Evolutionary conservation across 1,140 invertebrate genomes (phyloP).

Genomic region (Cherax destructor): DNA sequence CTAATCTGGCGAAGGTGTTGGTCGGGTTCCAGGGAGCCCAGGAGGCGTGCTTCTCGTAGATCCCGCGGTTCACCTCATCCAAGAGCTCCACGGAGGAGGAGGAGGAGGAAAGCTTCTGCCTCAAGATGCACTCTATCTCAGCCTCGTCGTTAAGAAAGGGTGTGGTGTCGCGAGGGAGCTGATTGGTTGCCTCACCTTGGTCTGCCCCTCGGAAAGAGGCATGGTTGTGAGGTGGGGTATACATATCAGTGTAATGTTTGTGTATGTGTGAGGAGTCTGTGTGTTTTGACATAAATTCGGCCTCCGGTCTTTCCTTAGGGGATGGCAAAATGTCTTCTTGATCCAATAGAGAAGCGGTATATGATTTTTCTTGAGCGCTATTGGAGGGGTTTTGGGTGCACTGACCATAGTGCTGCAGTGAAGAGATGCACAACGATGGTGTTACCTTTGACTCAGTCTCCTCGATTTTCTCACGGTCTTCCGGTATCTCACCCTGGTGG

Average conservation of each 20-base stretch:
- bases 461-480: neutral
- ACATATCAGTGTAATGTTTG: too few relatives aligned
- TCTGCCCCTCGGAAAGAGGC: too few relatives aligned
- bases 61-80: conserved; percentile 6
- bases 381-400: neutral
- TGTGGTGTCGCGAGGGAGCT: neutral
- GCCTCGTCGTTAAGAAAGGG: neutral
- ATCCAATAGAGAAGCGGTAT: too few relatives aligned
- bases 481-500: neutral
- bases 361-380: too few relatives aligned
- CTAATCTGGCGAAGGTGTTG: neutral
- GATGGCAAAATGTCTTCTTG: too few relatives aligned
- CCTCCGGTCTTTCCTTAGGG: too few relatives aligned
- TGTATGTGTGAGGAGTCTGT: too few relatives aligned
- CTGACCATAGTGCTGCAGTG: too few relatives aligned
- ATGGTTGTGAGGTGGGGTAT: too few relatives aligned
- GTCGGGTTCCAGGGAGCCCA: conserved; percentile 8
- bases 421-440: neutral
- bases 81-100: neutral
- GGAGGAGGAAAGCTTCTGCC: neutral
- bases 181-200: neutral
- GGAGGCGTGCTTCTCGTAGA: conserved; percentile 16
- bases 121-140: neutral
- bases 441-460: neutral
- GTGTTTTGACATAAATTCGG: too few relatives aligned